Evolutionary conservation across 2,113 vertebrate species (phyloP), one percentile per base, ranked within the genome.

Genomic region (Muntiacus muntjak): DNA sequence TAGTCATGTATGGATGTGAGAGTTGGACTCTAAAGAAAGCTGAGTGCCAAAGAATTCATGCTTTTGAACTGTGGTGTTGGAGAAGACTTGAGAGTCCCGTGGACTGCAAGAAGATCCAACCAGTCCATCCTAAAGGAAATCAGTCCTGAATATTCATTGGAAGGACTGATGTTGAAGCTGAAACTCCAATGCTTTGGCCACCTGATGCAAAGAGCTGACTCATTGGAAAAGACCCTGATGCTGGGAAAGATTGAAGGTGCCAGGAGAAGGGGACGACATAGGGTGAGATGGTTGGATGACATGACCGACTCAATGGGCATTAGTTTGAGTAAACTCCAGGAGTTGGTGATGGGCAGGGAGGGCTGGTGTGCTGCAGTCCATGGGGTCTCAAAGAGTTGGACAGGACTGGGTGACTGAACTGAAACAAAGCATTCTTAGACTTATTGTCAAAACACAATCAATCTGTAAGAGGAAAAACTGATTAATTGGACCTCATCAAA

Each of bases 381-480:
- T n/a, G 62, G 62, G 30, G 15, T 64, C 62, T 17, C 62, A n/a
- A 64, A 64, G 62, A 64, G 15, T 64, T 1, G 1, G 30, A 64
- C 3, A 64, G 30, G 62, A 17, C 62, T 64, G 62, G n/a, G 7
- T 0, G 16, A 64, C 62, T 8, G 30, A 67, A 67, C 30, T 33
- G 60, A 74, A 40, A n/a, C 26, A 91, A 58, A 78, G 33, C 33
- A 1, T 71, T 89, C 60, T 91, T 55, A 93, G 28, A 58, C 14
- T 91, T 91, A 74, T 76, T 47, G 21, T 28, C 16, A 60, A 91
- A 93, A 93, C 23, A 52, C 15, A 21, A 52, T 45, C 6, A 6
- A 78, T 47, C 47, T 47, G 47, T 87, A 91, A 55, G 54, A 93
- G 26, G 10, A 93, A 93, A 95, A 96, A 58, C 47, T 92, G 26